phyloP scores from a whole-genome alignment of 2,888 invertebrate species.

The Lasius fuliginosus region DNA sequence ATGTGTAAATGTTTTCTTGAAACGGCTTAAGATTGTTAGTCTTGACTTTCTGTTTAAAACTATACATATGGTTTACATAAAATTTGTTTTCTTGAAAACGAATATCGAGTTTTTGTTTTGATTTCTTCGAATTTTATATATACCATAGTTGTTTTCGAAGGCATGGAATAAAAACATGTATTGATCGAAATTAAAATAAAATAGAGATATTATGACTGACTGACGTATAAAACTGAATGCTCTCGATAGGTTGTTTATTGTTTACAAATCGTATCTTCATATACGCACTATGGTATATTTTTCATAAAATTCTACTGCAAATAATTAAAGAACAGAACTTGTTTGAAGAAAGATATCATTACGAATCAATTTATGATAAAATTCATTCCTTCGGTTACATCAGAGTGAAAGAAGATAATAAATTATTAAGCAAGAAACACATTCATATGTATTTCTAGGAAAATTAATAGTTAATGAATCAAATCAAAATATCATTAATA shows the following conservation, averaged over 20 bases:
- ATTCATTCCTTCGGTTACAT: not conserved
- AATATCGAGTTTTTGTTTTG: slow-evolving; percentile 8
- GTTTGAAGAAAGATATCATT: not conserved
- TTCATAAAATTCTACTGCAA: not conserved
- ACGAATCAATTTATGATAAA: not conserved
- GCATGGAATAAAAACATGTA: slow-evolving; percentile 5
- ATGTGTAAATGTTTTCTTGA: not conserved
- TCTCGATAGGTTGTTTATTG: not conserved
- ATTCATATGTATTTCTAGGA: not conserved
- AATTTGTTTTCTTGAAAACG: not conserved
- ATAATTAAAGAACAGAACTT: not conserved
- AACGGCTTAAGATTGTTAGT: not conserved
- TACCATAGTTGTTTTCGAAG: not conserved
- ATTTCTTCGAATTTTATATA: slow-evolving; percentile 5
- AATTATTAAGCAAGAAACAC: not conserved
- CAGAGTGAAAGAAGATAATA: not conserved
- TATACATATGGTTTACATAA: not conserved
- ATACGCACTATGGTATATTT: not conserved
- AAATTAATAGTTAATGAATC: not conserved
- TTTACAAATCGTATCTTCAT: not conserved
- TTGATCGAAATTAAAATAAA: slow-evolving; percentile 21
- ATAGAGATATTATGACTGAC: not conserved
- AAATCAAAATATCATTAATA: not conserved
- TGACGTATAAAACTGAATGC: not conserved
- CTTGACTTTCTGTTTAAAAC: not conserved